Evolutionary conservation across 2,888 invertebrate genomes (phyloP), one percentile per base, ranked within the genome.

Genomic region (Lissonota sp.): DNA sequence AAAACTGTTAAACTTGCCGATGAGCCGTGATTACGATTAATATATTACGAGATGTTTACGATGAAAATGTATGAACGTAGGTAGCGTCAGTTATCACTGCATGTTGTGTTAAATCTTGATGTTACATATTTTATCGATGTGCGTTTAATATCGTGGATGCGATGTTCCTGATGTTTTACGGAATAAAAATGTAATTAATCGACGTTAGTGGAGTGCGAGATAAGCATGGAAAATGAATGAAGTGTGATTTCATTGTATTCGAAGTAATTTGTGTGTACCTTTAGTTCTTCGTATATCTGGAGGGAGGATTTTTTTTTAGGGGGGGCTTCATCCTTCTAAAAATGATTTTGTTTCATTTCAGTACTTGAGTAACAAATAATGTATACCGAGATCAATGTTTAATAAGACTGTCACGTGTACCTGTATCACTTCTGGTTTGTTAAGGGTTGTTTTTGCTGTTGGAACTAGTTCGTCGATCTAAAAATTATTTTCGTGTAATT

Each of bases 241-340:
- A 14, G 49, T 46, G 44, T 64, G 7, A 64, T 64, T 39, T 71
- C 26, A 14, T 39, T 8, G 16, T 71, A 14, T 46, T n/a, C 42
- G 16, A 14, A 42, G 49, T 64, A 12, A 63, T 39, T 37, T 60
- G 8, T 12, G 77, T 86, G 79, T 88, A 89, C 88, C 88, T 89
- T 87, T 55, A 83, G 64, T 58, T 71, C 72, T 44, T 88, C 86
- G 71, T 85, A 84, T 83, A 88, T 88, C 80, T 81, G 79, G 84
- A 86, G 79, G 71, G 81, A 75, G 84, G 84, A 75, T 86, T 88
- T 87, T 64, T 87, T 77, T 87, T 89, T 86, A 69, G 84, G 67
- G 67, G 75, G 70, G 80, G 83, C 80, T 73, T 79, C 86, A 70
- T 87, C 76, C 84, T 84, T 81, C 83, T 84, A 78, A 64, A 83